Evolutionary conservation across 2,797 vertebrate species (phyloP), one percentile per base, ranked within the genome.

Genomic region (Acropternis orthonyx): DNA sequence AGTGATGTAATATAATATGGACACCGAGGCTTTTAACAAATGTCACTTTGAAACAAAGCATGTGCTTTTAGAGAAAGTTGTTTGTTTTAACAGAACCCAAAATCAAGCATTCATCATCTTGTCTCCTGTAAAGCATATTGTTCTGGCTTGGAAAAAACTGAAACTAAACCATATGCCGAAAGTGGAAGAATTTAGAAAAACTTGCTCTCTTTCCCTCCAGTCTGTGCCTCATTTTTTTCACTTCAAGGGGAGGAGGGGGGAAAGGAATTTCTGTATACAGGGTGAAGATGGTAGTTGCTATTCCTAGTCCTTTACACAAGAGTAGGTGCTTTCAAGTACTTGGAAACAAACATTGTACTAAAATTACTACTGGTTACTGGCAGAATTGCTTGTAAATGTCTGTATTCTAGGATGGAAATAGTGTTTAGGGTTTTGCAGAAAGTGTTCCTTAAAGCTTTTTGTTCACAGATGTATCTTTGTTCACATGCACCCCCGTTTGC

Each of bases 381-480:
- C 89, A 95, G 95, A 88, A 89, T 55, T 27, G 59, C 94, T 61
- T 49, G 74, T 67, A 46, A 94, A 94, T 16, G 75, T 83, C 84
- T 83, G 6, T 55, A 21, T 21, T 92, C 68, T 46, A 67, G 88
- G 75, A 71, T 92, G 81, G 83, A 92, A 95, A 96, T 63, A 85
- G 92, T 56, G 74, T 73, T 86, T 37, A 27, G 49, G 93, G 89
- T 7, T 95, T 94, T 96, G 87, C 89, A 90, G 88, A 90, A 82
- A 85, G 83, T 74, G 54, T 79, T 93, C 66, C 71, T 92, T 87
- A 18, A 18, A 56, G 80, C 30, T 63, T 71, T 85, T 90, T 93
- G 95, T 94, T 95, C 92, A 95, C 95, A 95, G 91, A 95, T 51
- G 59, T 26, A 87, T 94, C 96, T 93, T 96, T 97, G 95, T 96